Evolutionary conservation across 1,140 invertebrate genomes (phyloP).

Genomic region (Cotesia typhae): DNA sequence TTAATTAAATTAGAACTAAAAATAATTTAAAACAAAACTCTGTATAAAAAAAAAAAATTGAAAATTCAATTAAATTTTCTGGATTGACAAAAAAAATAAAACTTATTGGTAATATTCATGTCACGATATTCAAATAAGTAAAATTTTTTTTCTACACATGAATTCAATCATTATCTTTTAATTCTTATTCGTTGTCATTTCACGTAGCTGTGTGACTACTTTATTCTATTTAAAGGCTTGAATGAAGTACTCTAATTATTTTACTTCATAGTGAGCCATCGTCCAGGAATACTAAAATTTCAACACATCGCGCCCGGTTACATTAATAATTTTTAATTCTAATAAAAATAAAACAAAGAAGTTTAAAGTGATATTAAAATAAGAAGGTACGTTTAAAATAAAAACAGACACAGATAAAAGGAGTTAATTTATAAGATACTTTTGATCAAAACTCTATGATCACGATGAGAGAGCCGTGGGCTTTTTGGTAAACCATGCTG

Average conservation of each 20-base stretch:
- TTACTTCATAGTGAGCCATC: slow-evolving; percentile 18
- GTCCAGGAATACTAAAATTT: slow-evolving; percentile 25
- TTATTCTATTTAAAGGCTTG: slow-evolving; percentile 21
- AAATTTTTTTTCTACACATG: not conserved
- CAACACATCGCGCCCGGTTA: not conserved
- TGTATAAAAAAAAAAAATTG: no score
- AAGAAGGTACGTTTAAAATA: slow-evolving; percentile 6
- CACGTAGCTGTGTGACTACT: slow-evolving; percentile 17
- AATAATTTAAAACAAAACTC: no score
- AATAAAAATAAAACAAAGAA: not conserved
- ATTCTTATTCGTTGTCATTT: slow-evolving; percentile 10
- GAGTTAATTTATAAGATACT: slow-evolving; percentile 20
- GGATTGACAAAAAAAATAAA: no score
- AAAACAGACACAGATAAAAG: not conserved
- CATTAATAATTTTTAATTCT: no score
- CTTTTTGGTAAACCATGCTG: not conserved
- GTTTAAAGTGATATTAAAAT: not conserved
- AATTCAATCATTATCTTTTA: slow-evolving; percentile 3
- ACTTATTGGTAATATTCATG: no score
- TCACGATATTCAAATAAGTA: not conserved
- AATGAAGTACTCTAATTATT: slow-evolving; percentile 20
- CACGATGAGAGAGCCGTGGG: slow-evolving; percentile 19
- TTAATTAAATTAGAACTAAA: no score
- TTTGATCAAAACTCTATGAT: slow-evolving; percentile 26
- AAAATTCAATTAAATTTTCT: no score